phyloP scores from a whole-genome alignment of 2,113 vertebrate species.

The Saccopteryx leptura region DNA sequence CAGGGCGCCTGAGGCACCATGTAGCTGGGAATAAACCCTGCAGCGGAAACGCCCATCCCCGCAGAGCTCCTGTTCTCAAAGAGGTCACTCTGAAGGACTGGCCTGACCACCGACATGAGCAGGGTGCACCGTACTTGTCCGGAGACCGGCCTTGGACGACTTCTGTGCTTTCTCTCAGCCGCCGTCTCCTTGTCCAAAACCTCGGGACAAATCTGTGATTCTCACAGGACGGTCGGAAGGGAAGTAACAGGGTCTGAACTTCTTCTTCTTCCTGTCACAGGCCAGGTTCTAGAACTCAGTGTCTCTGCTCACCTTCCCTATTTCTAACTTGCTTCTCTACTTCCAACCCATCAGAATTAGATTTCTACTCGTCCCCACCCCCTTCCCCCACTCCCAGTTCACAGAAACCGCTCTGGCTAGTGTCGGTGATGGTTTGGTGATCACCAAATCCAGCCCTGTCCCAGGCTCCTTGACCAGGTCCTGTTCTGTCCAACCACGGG shows the following conservation, averaged over 20 bases:
- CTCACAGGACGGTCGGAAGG: no score
- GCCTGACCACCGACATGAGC: no score
- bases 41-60: no score
- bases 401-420: neutral
- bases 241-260: neutral
- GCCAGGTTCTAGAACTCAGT: neutral
- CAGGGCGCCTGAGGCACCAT: neutral
- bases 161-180: neutral
- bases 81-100: no score
- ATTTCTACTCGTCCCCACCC: neutral
- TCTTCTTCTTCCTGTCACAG: neutral
- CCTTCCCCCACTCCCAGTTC: neutral
- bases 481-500: neutral
- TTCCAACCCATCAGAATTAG: neutral
- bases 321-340: neutral
- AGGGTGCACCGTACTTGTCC: no score
- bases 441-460: neutral
- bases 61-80: no score
- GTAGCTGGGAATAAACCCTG: no score
- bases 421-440: neutral
- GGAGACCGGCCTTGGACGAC: neutral
- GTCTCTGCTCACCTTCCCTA: neutral
- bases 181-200: neutral
- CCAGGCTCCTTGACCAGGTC: neutral
- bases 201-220: no score